Percentiles rank a stretch among this genome's conserved stretches.
Conservation (phyloP, 2,888 invertebrate species). For the Carpatolechia fugitivella region DNA sequence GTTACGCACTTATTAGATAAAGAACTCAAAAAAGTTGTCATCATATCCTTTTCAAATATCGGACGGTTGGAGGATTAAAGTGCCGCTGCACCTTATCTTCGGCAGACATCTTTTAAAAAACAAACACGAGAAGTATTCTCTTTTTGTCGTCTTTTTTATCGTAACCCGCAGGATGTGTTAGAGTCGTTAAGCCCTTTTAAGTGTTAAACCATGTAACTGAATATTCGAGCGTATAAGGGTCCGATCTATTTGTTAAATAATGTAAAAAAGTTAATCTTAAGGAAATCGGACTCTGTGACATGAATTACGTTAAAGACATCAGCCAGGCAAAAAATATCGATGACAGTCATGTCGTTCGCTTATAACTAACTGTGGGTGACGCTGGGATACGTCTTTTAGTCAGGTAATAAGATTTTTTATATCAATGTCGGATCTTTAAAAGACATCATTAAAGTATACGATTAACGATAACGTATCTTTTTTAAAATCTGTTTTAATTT, state of each 20-base stretch:
- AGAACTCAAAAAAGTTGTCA: conserved; percentile 74
- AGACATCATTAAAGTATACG: conserved; percentile 73
- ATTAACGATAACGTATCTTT: conserved; percentile 56
- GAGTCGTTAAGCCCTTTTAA: conserved; percentile 80
- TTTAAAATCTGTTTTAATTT: neutral
- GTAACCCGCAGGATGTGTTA: conserved; percentile 80
- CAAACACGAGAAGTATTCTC: conserved; percentile 75
- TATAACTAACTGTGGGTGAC: conserved; percentile 59
- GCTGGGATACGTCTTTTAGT: conserved; percentile 47
- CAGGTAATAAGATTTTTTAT: conserved; percentile 58
- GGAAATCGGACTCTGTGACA: conserved; percentile 77
- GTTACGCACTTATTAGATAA: conserved; percentile 67
- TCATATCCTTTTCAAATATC: conserved; percentile 79
- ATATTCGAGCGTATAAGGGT: conserved; percentile 76
- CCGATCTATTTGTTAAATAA: conserved; percentile 78
- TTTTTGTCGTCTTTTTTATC: conserved; percentile 76
- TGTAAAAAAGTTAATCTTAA: conserved; percentile 75
- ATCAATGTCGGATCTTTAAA: conserved; percentile 54
- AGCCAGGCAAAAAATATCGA: conserved; percentile 71
- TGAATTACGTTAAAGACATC: conserved; percentile 77
- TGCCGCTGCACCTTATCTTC: conserved; percentile 74
- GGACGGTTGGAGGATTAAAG: conserved; percentile 75
- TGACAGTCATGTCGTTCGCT: conserved; percentile 65
- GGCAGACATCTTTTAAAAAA: conserved; percentile 79
- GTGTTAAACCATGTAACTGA: conserved; percentile 80